Base-by-base conservation (phyloP, 2,888 invertebrate species). In the Corythucha ciliata region DNA sequence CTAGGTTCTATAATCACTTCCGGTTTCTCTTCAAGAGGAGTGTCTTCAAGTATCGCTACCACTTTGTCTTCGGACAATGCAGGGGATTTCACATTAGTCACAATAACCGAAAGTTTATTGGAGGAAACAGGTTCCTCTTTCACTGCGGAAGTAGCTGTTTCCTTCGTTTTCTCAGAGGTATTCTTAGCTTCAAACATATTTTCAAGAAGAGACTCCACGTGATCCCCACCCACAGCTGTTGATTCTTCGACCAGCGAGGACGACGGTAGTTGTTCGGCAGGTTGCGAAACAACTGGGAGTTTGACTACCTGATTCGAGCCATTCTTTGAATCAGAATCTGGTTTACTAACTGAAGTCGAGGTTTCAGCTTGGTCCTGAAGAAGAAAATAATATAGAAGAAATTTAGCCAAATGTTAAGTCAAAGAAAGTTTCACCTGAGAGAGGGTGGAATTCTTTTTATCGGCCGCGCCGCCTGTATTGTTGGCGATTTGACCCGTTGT, bases 21-120 rank as follows among this genome's bases (percentile, higher is more conserved):
- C 18, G 29, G 25, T 32, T 45, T 46, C 1, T 21, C 20, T 20
- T 50, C 46, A 5, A 12, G 3, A 10, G 24, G 10, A 18, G 47
- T 40, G 40, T 57, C 57, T 49, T 57, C 48, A 44, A 60, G 45
- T 12, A 58, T 60, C 39, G 54, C 55, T n/a, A 58, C 58, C 10
- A 60, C 54, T 47, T 56, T 63, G 45, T 62, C 60, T 59, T 69
- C 70, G 39, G 67, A 68, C 41, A 67, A 65, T 4, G 66, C 66
- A 8, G 66, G 63, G 10, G 66, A 64, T 25, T 58, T 58, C 8
- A 58, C 45, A 44, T 55, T 52, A 32, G 53, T 34, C 18, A 57
- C 58, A 18, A 56, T 55, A 8, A 56, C 57, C 29, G 58, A 55
- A 33, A 52, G 56, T 21, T 59, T 57, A 16, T 52, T 44, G 20